A percentile compares a stretch with the other conserved stretches of the same genome.
Conservation (phyloP, 2,888 invertebrate genomes). For the Rutpela maculata region DNA sequence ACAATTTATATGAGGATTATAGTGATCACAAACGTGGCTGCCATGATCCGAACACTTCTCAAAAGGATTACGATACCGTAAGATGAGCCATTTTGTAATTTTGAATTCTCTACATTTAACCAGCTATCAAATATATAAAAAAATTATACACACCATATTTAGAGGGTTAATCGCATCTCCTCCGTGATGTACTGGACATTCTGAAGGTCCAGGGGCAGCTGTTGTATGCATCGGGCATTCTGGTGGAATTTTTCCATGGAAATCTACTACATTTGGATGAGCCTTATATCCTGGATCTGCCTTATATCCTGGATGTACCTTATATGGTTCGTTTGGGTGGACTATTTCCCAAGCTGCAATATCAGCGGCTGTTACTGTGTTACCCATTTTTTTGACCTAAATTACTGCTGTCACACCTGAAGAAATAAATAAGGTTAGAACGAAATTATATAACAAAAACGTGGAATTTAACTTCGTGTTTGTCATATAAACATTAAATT, state of each 20-base stretch:
- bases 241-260: constrained; percentile 76
- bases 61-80: too few species aligned
- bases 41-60: too few species aligned
- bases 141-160: constrained; percentile 82
- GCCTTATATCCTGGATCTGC: too few species aligned
- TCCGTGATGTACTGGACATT: not conserved
- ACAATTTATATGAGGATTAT: too few species aligned
- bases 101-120: not conserved
- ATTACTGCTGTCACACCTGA: constrained; percentile 8
- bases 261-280: constrained; percentile 51
- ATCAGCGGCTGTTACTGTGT: constrained; percentile 77
- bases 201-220: not conserved
- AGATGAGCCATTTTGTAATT: too few species aligned
- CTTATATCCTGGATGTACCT: too few species aligned
- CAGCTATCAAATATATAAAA: not conserved
- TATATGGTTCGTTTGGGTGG: constrained; percentile 65
- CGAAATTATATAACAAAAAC: constrained; percentile 23
- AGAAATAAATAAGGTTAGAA: constrained; percentile 21
- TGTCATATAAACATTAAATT: not conserved
- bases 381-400: constrained; percentile 75
- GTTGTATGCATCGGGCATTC: constrained; percentile 84
- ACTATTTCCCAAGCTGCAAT: constrained; percentile 76
- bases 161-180: constrained; percentile 64
- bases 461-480: not conserved
- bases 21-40: too few species aligned